These are phyloP conservation scores for Danaus chrysippus DNA, from an alignment of 2,888 invertebrate species.

Conservation along the genomic window DNA sequence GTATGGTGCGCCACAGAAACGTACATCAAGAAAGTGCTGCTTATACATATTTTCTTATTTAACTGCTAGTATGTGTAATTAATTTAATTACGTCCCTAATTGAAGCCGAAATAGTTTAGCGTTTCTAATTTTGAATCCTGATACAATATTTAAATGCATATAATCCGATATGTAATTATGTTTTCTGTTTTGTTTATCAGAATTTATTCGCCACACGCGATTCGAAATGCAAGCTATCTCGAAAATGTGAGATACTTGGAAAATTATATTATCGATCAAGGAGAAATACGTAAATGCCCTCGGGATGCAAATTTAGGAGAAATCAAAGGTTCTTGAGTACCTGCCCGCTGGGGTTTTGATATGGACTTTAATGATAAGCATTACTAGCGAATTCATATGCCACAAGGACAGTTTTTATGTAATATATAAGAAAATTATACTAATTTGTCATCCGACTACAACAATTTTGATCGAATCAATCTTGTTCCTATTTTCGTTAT, in stretches of 20 bases:
- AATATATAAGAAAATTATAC: constrained; percentile 26
- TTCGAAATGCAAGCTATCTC: constrained; percentile 32
- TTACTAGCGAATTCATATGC: constrained; percentile 60
- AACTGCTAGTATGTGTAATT: no score
- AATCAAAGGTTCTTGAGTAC: constrained; percentile 70
- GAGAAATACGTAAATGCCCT: constrained; percentile 68
- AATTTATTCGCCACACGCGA: not conserved
- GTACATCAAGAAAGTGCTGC: no score
- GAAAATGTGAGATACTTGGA: constrained; percentile 54
- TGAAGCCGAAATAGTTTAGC: no score
- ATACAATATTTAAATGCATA: no score
- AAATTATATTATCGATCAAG: constrained; percentile 74
- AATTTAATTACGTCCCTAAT: no score
- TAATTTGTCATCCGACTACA: constrained; percentile 7
- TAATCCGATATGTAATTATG: no score
- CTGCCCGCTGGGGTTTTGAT: constrained; percentile 56
- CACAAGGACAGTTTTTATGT: constrained; percentile 44
- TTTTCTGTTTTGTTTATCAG: not conserved
- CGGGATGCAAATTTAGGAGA: constrained; percentile 71
- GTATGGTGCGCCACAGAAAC: no score
- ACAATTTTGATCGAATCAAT: constrained; percentile 1
- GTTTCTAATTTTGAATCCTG: no score
- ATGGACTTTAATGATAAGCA: constrained; percentile 60
- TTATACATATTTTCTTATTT: no score
- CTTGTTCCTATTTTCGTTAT: not conserved